Conservation (phyloP, 2,888 invertebrate genomes). For the Odontothrips loti region DNA sequence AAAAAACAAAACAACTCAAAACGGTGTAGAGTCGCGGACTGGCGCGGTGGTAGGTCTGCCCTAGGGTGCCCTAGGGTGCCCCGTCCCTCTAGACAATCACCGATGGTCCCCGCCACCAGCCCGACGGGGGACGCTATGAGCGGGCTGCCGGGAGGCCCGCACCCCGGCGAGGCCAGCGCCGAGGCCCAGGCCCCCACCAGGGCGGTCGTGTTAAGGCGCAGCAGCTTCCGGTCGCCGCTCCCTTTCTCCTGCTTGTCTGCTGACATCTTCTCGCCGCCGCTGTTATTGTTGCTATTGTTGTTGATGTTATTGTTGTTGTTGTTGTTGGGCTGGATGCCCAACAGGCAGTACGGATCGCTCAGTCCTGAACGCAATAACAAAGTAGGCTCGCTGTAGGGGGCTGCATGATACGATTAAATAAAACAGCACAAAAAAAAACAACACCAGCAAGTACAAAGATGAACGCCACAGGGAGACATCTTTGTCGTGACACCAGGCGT, state of each 20-base stretch:
- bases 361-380: conserved; percentile 47
- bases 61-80: background rate
- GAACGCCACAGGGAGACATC: too few species aligned
- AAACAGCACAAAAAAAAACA: too few species aligned
- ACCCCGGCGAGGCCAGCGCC: conserved; percentile 28
- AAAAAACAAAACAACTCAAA: conserved; percentile 17
- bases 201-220: background rate
- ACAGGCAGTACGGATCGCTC: conserved; percentile 61
- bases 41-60: background rate
- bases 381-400: conserved; percentile 28
- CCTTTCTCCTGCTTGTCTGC: background rate
- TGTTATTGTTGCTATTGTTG: conserved; percentile 33
- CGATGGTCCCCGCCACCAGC: conserved; percentile 42
- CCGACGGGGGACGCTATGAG: conserved; percentile 41
- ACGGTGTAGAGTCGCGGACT: background rate
- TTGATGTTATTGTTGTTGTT: background rate
- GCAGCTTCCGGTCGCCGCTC: conserved; percentile 1
- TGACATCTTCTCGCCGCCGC: background rate
- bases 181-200: conserved; percentile 28
- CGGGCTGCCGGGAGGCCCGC: conserved; percentile 37
- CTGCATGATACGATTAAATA: too few species aligned
- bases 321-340: conserved; percentile 49
- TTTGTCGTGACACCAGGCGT: too few species aligned
- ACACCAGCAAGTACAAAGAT: too few species aligned
- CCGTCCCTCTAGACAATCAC: conserved; percentile 37